Base-by-base conservation (phyloP, 2,888 invertebrate species). In the Cheilosia grossa region DNA sequence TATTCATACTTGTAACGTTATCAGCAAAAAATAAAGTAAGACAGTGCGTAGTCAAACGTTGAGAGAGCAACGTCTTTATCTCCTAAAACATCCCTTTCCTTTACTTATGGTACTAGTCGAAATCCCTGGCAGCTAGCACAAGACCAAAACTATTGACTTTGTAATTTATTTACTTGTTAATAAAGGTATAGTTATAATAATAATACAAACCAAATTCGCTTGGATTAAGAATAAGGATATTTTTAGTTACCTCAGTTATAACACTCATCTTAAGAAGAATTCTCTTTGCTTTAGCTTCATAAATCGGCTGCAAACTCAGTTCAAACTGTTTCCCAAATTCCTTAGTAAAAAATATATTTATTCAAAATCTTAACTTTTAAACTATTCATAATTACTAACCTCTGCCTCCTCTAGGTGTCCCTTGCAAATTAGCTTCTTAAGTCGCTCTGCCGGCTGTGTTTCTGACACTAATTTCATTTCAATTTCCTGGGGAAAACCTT, bases 381-480 rank as follows among this genome's bases (percentile, higher is more conserved):
- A 58, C 13, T 37, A 49, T 49, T 2, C 2, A 15, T 4, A 61
- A 4, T 7, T 13, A 53, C n/a, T 9, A 78, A 91, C 91, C 88
- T 92, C 92, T 0, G 92, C 92, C 77, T 92, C 91, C 63, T 92
- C 90, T 13, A 92, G 87, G 58, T 90, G 90, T 4, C 92, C 92
- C 53, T 91, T 91, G n/a, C 89, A 89, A 63, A 92, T 90, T 0
- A 92, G 88, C 87, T 92, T 92, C 40, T 90, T 90, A 6, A 91
- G 89, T 4, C 92, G 89, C 87, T 92, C 90, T 54, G 88, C 89
- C 1, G 92, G 92, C 87, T 91, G 90, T 1, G 91, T 91, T 88
- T 92, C 92, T 0, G 90, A 90, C 0, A 92, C 89, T 33, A 90
- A 87, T 87, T 90, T 89, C 90, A 92, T 90, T 89, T 91, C 90